These are phyloP conservation scores for Pogoniulus pusillus DNA, from an alignment of 2,797 vertebrate genomes.

Conservation along the genomic window DNA sequence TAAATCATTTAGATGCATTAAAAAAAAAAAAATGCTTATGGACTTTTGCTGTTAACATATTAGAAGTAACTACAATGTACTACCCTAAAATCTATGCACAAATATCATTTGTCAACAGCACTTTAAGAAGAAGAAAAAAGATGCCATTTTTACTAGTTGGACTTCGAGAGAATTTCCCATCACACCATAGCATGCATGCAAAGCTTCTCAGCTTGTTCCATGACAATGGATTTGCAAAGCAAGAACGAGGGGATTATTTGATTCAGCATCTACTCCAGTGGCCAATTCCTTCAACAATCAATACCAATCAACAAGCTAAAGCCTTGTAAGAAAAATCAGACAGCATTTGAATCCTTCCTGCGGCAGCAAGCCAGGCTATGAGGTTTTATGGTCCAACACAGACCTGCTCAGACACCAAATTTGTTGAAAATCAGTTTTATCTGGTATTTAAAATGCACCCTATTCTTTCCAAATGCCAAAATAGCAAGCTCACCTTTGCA, in stretches of 20 bases:
- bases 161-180: slow-evolving; percentile 64
- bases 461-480: neutral
- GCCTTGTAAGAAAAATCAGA: slow-evolving; percentile 71
- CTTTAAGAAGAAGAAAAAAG: neutral
- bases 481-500: neutral
- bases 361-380: neutral
- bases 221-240: slow-evolving; percentile 73
- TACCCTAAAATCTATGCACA: slow-evolving; percentile 55
- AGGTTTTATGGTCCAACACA: neutral
- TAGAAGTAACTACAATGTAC: neutral
- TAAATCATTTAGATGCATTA: neutral
- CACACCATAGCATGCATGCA: neutral
- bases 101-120: slow-evolving; percentile 35
- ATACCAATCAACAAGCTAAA: slow-evolving; percentile 80
- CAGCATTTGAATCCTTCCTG: slow-evolving; percentile 71
- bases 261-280: slow-evolving; percentile 79
- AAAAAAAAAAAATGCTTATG: neutral
- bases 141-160: neutral
- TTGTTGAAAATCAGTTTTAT: neutral
- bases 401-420: neutral
- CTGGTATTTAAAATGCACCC: neutral
- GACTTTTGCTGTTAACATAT: neutral
- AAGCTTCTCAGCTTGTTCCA: slow-evolving; percentile 71
- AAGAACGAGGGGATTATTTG: slow-evolving; percentile 79
- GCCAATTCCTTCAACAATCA: slow-evolving; percentile 80